These are phyloP conservation scores for Actinia equina DNA, from an alignment of 64 coral and sea anemone species.

Conservation along the genomic window DNA sequence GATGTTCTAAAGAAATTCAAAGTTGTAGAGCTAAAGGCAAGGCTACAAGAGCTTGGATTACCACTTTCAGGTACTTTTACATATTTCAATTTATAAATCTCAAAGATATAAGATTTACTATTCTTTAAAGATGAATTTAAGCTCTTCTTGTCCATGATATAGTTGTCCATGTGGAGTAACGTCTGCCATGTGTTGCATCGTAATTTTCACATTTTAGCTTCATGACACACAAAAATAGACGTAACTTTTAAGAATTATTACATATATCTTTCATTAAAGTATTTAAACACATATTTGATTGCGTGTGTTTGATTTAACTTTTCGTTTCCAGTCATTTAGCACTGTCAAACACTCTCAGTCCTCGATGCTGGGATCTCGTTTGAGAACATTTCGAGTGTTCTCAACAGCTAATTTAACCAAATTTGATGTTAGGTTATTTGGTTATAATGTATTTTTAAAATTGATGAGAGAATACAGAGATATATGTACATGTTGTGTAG, in stretches of 20 bases:
- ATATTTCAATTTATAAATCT: neutral
- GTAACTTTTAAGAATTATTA: neutral
- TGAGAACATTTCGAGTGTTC: neutral
- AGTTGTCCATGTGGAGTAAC: neutral
- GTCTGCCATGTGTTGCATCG: neutral
- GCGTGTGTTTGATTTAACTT: neutral
- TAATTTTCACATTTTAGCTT: neutral
- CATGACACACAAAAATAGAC: neutral
- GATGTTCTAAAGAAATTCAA: constrained; percentile 84
- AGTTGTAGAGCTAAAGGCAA: constrained; percentile 88
- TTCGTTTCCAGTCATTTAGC: no score
- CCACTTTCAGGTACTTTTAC: constrained; percentile 64
- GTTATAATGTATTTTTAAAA: no score
- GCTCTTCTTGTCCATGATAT: neutral
- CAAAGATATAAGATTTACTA: neutral
- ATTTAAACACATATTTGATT: neutral
- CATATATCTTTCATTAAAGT: neutral
- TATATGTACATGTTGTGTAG: no score
- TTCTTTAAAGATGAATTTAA: neutral
- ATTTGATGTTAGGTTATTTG: neutral
- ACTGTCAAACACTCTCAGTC: no score
- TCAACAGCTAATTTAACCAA: neutral
- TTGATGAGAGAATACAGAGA: no score
- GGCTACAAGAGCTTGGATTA: constrained; percentile 73
- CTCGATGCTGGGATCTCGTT: no score